Percentiles rank a stretch among this genome's conserved stretches.
Evolutionary conservation across 2,113 vertebrate genomes (phyloP).

Genomic region (Furnarius figulus): DNA sequence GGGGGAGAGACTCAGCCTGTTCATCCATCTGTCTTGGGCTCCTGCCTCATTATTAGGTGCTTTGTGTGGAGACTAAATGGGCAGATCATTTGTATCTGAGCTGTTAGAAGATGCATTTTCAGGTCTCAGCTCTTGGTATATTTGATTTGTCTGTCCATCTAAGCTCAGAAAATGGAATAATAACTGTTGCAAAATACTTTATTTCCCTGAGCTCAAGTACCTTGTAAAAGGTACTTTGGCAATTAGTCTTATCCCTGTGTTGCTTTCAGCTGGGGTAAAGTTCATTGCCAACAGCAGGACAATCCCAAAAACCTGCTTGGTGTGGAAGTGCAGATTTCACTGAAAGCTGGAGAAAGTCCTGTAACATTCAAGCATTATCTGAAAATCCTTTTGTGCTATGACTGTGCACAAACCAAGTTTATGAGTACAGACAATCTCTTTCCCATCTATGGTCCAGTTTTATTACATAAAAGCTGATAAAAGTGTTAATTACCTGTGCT

Average conservation of each 20-base stretch:
- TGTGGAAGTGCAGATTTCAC: neutral
- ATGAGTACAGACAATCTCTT: neutral
- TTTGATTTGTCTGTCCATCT: neutral
- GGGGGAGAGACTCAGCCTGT: conserved; percentile 11
- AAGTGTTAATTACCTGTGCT: neutral
- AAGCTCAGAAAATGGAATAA: neutral
- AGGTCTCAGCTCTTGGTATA: neutral
- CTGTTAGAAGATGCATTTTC: neutral
- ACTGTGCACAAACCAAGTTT: neutral
- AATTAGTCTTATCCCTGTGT: neutral
- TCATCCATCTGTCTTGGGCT: conserved; percentile 40
- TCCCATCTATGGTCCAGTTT: neutral
- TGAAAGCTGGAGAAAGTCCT: neutral
- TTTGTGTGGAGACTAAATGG: neutral
- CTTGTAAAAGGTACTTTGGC: neutral
- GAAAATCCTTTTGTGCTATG: neutral
- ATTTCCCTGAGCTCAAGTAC: neutral
- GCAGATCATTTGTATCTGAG: neutral
- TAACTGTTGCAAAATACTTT: neutral
- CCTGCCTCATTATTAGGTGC: conserved; percentile 4
- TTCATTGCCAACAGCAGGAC: neutral
- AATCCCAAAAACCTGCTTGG: neutral
- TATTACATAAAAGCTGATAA: neutral
- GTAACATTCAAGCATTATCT: neutral
- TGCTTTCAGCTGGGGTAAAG: neutral